Percentiles rank a stretch among this genome's conserved stretches.
Conservation (phyloP, 2,797 vertebrate genomes). For the Manis crassicaudata region DNA sequence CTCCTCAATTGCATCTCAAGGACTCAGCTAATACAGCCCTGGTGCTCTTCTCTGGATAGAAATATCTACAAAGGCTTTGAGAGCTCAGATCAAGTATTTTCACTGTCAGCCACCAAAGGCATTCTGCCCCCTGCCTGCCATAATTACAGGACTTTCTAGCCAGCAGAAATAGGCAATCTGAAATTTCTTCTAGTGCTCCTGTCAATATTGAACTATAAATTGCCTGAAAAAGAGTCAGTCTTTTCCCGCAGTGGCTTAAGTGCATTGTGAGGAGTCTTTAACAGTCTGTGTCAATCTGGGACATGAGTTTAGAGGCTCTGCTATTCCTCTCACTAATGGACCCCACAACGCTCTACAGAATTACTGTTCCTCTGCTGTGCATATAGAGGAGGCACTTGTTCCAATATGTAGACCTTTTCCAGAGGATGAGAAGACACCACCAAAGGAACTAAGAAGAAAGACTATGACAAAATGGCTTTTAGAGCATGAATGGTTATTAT, state of each 20-base stretch:
- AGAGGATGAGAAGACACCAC: neutral
- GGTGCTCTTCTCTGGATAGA: conserved; percentile 67
- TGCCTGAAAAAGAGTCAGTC: conserved; percentile 41
- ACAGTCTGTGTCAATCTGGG: conserved; percentile 12
- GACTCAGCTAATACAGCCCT: conserved; percentile 73
- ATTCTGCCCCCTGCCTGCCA: conserved; percentile 64
- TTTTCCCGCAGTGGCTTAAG: conserved; percentile 29
- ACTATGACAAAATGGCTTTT: neutral
- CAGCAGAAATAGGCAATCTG: conserved; percentile 51
- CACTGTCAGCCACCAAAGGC: conserved; percentile 66
- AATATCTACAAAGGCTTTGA: conserved; percentile 73
- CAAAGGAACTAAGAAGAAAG: neutral
- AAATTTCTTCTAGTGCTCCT: conserved; percentile 70
- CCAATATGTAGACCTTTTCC: neutral
- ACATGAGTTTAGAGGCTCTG: neutral
- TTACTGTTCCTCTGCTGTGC: neutral
- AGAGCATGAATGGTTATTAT: neutral
- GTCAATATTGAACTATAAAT: conserved; percentile 71
- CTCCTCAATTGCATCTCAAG: conserved; percentile 74
- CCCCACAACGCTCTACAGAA: neutral
- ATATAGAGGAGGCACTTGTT: neutral
- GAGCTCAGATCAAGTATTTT: conserved; percentile 72
- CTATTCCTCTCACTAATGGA: neutral
- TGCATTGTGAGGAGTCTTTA: neutral
- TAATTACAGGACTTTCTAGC: conserved; percentile 61